A percentile compares a stretch with the other conserved stretches of the same genome.
phyloP scores from a whole-genome alignment of 2,797 vertebrate genomes.

The Pangasius mekongensis region DNA sequence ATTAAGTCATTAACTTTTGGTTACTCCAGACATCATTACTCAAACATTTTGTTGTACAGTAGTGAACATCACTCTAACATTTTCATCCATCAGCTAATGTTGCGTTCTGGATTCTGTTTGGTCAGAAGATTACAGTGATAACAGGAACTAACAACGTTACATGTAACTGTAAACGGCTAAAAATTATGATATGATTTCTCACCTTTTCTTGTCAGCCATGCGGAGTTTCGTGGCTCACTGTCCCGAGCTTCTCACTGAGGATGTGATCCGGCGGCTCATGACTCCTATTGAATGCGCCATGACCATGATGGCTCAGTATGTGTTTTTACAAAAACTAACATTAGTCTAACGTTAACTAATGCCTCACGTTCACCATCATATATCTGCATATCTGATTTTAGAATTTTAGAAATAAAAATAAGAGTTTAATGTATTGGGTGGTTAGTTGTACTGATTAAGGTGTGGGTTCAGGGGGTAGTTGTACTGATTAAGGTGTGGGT shows the following conservation, averaged over 20 bases:
- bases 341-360: not conserved
- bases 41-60: not conserved
- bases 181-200: not conserved
- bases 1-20: not conserved
- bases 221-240: slow-evolving; percentile 98
- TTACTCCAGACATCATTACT: not conserved
- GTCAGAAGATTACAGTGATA: not conserved
- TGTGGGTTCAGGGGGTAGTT: too few species aligned
- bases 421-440: too few species aligned
- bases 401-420: not conserved
- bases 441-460: too few species aligned
- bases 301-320: slow-evolving; percentile 99
- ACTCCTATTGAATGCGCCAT: slow-evolving; percentile 98
- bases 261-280: slow-evolving; percentile 96
- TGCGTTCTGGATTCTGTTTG: not conserved
- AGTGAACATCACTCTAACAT: not conserved
- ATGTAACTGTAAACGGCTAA: not conserved
- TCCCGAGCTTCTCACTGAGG: slow-evolving; percentile 95
- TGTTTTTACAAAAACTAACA: slow-evolving; percentile 56
- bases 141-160: too few species aligned
- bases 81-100: not conserved
- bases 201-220: slow-evolving; percentile 82
- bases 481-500: too few species aligned
- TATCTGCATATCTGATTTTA: not conserved
- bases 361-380: not conserved